Conservation (phyloP, 2,888 invertebrate genomes). For the Calephelis perditalis region DNA sequence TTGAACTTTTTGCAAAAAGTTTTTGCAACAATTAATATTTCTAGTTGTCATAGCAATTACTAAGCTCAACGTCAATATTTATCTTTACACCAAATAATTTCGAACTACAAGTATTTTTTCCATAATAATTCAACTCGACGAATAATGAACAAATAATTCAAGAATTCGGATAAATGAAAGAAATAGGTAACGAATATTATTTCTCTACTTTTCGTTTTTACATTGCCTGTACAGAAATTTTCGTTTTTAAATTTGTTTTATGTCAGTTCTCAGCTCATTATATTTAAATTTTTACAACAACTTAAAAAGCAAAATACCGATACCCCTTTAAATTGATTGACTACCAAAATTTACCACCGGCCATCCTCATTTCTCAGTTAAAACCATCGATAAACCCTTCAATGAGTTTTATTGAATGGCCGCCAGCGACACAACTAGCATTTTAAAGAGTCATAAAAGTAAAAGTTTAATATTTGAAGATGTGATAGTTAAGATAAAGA, state of each 20-base stretch:
- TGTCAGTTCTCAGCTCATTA: background rate
- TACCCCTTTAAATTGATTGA: background rate
- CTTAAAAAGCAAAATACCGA: background rate
- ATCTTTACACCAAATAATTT: too few relatives aligned
- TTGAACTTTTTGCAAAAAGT: too few relatives aligned
- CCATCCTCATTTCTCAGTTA: constrained; percentile 9
- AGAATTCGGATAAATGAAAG: too few relatives aligned
- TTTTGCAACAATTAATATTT: too few relatives aligned
- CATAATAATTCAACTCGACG: too few relatives aligned
- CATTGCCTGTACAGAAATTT: too few relatives aligned
- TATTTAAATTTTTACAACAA: background rate
- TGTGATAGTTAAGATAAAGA: constrained; percentile 67
- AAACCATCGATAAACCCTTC: constrained; percentile 26
- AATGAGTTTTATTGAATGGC: constrained; percentile 35
- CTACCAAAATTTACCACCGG: constrained; percentile 9
- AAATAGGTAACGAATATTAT: too few relatives aligned
- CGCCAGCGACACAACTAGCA: constrained; percentile 62
- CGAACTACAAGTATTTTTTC: too few relatives aligned
- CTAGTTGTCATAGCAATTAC: too few relatives aligned
- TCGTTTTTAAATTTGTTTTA: background rate
- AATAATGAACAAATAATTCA: too few relatives aligned
- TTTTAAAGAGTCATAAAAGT: constrained; percentile 68
- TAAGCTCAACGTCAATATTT: too few relatives aligned
- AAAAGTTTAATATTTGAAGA: constrained; percentile 72
- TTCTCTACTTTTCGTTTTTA: too few relatives aligned